A percentile compares a stretch with the other conserved stretches of the same genome.
phyloP scores from a whole-genome alignment of 2,888 invertebrate genomes.

The Sialis fuliginosa region DNA sequence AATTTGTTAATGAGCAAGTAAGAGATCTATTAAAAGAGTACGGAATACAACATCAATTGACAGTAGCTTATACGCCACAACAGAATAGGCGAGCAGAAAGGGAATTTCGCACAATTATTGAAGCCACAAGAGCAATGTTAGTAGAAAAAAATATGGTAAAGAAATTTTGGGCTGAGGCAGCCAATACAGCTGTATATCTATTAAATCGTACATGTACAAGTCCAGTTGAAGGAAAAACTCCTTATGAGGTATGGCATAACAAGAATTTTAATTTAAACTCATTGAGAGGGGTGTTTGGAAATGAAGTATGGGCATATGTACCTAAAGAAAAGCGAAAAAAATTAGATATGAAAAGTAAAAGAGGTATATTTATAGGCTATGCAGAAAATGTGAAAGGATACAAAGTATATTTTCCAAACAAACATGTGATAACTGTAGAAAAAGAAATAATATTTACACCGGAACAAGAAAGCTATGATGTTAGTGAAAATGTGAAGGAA shows the following conservation, averaged over 20 bases:
- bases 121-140: constrained; percentile 17
- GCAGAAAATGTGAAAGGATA: constrained; percentile 2
- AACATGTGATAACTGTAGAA: neutral
- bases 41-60: constrained; percentile 1
- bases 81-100: constrained; percentile 17
- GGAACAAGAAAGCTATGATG: neutral
- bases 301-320: constrained; percentile 2
- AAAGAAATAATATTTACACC: constrained; percentile 1
- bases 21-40: neutral
- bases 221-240: neutral
- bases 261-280: neutral
- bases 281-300: neutral
- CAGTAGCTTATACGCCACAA: constrained; percentile 10
- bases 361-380: constrained; percentile 3
- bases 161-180: constrained; percentile 19
- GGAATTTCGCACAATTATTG: constrained; percentile 17
- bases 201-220: neutral
- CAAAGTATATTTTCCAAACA: neutral
- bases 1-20: neutral
- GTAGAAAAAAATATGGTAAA: constrained; percentile 12
- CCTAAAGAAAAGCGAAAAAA: constrained; percentile 3
- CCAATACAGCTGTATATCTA: constrained; percentile 5
- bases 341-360: constrained; percentile 5
- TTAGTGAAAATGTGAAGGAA: neutral
- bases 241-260: neutral